These are phyloP conservation scores for Hirtodrosophila trivittata DNA, from an alignment of 2,888 invertebrate species.

Conservation along the genomic window DNA sequence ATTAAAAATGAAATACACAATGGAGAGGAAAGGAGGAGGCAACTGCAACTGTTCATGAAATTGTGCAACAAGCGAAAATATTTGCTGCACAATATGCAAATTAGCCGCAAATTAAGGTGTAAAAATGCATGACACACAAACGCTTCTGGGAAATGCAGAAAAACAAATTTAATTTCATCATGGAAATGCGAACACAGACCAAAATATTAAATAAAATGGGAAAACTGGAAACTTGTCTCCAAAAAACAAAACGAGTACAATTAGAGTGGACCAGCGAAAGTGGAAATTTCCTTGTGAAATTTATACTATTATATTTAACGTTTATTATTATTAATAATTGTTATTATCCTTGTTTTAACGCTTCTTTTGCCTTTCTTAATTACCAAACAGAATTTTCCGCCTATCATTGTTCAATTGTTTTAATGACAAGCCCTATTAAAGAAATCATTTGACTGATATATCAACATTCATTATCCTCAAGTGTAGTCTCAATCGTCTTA, in stretches of 20 bases:
- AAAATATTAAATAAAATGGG: constrained; percentile 4
- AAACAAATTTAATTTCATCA: constrained; percentile 70
- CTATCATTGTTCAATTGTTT: too few relatives aligned
- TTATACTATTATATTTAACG: too few relatives aligned
- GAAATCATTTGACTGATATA: too few relatives aligned
- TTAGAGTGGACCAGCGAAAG: too few relatives aligned
- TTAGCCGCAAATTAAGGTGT: constrained; percentile 76
- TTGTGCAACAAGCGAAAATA: constrained; percentile 46
- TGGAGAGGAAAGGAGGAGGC: not conserved
- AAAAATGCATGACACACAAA: constrained; percentile 74
- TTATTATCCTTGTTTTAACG: too few relatives aligned
- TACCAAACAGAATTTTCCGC: too few relatives aligned
- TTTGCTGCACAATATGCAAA: constrained; percentile 64
- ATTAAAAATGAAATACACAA: not conserved
- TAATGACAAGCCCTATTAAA: too few relatives aligned
- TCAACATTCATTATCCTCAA: too few relatives aligned
- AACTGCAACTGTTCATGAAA: constrained; percentile 38
- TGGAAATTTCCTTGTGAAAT: too few relatives aligned
- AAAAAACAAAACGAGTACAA: not conserved
- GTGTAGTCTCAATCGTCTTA: too few relatives aligned
- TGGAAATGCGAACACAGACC: constrained; percentile 33
- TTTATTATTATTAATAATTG: too few relatives aligned
- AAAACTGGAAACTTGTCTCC: constrained; percentile 15
- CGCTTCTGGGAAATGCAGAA: constrained; percentile 64
- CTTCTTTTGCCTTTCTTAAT: too few relatives aligned